These are phyloP conservation scores for Bugula neritina DNA, from an alignment of 2,888 invertebrate genomes.

Conservation along the genomic window DNA sequence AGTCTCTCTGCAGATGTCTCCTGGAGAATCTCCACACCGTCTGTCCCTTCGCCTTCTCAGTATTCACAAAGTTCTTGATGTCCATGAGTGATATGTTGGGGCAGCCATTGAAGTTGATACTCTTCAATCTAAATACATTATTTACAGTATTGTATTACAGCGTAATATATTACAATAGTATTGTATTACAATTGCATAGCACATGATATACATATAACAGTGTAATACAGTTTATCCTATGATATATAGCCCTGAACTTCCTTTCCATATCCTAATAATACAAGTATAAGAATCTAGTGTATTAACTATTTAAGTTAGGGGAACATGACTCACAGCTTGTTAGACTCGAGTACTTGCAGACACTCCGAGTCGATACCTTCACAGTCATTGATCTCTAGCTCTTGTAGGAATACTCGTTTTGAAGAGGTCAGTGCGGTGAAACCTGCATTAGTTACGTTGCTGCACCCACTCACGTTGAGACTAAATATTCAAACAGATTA, in stretches of 20 bases:
- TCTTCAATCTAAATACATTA: neutral
- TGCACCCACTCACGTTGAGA: neutral
- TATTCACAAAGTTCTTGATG: slow-evolving; percentile 2
- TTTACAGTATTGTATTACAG: no score
- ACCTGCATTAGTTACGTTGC: neutral
- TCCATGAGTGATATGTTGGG: slow-evolving; percentile 20
- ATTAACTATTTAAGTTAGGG: no score
- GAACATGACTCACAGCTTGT: neutral
- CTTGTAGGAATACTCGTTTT: neutral
- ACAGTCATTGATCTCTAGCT: slow-evolving; percentile 14
- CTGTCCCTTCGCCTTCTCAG: neutral
- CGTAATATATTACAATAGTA: no score
- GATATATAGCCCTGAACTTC: no score
- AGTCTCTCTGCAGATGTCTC: slow-evolving; percentile 1
- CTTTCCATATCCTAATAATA: no score
- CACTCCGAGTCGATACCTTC: slow-evolving; percentile 6
- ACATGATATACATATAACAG: no score
- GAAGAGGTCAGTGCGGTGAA: neutral
- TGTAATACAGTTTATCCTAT: no score
- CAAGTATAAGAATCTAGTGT: no score
- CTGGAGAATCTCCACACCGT: neutral
- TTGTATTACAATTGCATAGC: no score
- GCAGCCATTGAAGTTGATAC: slow-evolving; percentile 21
- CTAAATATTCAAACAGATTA: neutral
- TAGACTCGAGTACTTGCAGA: neutral